Evolutionary conservation across 1,140 invertebrate genomes (phyloP).

Genomic region (Belonocnema kinseyi): DNA sequence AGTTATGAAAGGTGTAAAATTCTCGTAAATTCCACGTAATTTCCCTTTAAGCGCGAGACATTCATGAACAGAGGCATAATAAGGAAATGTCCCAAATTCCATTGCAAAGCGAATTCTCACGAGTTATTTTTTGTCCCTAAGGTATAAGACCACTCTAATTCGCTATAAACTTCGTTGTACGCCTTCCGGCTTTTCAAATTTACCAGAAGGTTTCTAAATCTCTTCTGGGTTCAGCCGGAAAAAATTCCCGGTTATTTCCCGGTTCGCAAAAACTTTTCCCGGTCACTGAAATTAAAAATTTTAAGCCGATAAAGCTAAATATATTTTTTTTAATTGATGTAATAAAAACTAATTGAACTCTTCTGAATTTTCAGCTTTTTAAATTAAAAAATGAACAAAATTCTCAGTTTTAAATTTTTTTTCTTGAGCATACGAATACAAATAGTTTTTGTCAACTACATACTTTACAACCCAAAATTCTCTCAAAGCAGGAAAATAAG

Average conservation of each 20-base stretch:
- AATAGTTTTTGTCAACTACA: no score
- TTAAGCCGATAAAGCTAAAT: no score
- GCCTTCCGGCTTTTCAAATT: neutral
- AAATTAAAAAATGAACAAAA: no score
- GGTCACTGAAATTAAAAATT: no score
- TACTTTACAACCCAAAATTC: no score
- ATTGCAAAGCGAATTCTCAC: neutral
- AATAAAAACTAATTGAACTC: no score
- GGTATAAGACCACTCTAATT: neutral
- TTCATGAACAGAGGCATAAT: slow-evolving; percentile 9
- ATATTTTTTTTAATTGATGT: no score
- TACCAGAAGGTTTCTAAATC: neutral
- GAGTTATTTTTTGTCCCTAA: neutral
- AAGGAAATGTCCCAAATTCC: slow-evolving; percentile 18
- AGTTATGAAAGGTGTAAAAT: neutral
- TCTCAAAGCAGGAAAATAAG: no score
- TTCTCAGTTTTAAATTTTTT: no score
- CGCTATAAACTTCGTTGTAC: neutral
- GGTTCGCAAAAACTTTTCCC: no score
- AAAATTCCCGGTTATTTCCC: neutral
- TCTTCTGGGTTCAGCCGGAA: neutral
- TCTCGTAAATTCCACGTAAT: neutral
- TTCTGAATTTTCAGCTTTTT: no score
- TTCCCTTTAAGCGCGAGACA: neutral
- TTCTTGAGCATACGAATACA: no score